These are phyloP conservation scores for Urosaurus nigricauda DNA, from an alignment of 2,797 vertebrate genomes.

Conservation along the genomic window DNA sequence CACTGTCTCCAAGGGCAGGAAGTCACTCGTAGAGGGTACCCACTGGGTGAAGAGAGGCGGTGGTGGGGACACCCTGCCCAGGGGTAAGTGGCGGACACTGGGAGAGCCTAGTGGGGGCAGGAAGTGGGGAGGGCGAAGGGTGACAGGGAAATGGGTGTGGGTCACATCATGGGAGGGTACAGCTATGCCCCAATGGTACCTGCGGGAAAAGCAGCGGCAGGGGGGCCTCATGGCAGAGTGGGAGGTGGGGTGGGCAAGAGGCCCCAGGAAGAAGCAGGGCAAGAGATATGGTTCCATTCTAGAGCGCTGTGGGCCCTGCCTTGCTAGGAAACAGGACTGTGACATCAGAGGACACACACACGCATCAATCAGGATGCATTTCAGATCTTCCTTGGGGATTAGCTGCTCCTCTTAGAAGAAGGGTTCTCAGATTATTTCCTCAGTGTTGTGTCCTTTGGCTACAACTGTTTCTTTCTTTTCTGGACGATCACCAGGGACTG, in stretches of 20 bases:
- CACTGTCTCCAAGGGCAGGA: slow-evolving; percentile 32
- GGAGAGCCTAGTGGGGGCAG: slow-evolving; percentile 26
- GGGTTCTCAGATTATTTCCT: not conserved
- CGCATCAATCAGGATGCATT: not conserved
- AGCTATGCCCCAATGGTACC: slow-evolving; percentile 34
- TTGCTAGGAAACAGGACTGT: slow-evolving; percentile 17
- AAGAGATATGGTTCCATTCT: not conserved
- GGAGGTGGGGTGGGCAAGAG: not conserved
- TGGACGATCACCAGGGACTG: no score
- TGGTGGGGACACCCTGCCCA: slow-evolving; percentile 12
- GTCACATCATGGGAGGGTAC: slow-evolving; percentile 24
- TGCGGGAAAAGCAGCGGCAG: slow-evolving; percentile 40
- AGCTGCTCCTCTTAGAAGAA: no score
- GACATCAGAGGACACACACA: slow-evolving; percentile 8
- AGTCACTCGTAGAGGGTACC: slow-evolving; percentile 12
- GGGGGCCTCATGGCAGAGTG: slow-evolving; percentile 27
- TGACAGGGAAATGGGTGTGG: slow-evolving; percentile 16
- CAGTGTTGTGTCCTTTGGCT: no score
- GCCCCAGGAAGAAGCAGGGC: not conserved
- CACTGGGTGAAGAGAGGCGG: not conserved
- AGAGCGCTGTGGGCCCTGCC: not conserved
- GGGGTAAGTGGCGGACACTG: not conserved
- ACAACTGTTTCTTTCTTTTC: no score
- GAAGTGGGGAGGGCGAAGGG: slow-evolving; percentile 23
- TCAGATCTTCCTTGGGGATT: not conserved